These are phyloP conservation scores for Acanthisitta chloris DNA, from an alignment of 2,113 vertebrate genomes.

Conservation along the genomic window DNA sequence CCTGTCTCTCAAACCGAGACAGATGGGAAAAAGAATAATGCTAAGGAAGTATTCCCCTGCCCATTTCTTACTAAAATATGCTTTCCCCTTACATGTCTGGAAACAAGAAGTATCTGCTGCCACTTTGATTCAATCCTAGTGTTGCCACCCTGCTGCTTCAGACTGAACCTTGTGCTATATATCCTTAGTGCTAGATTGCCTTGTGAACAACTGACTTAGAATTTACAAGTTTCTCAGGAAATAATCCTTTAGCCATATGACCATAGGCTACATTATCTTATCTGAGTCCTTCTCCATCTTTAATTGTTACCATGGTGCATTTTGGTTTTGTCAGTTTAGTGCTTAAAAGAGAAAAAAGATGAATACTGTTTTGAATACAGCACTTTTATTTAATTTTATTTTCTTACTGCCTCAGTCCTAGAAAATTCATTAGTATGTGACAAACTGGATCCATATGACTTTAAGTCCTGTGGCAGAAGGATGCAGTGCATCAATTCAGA, in stretches of 20 bases:
- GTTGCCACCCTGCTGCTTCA: neutral
- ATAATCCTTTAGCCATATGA: neutral
- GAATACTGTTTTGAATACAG: neutral
- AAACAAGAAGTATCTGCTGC: neutral
- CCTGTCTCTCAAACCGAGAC: too few relatives aligned
- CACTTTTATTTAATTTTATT: neutral
- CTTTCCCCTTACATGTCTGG: neutral
- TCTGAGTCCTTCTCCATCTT: neutral
- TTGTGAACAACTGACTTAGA: neutral
- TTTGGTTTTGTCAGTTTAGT: neutral
- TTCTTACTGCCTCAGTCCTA: neutral
- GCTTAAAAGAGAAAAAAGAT: neutral
- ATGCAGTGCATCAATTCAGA: constrained; percentile 9
- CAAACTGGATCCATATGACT: neutral
- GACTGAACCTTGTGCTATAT: neutral
- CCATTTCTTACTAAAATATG: neutral
- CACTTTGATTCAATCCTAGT: neutral
- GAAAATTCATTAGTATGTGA: constrained; percentile 16
- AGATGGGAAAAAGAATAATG: neutral
- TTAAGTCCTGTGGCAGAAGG: neutral
- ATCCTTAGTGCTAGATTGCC: neutral
- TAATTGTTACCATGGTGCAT: neutral
- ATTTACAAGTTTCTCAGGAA: neutral
- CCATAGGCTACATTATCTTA: neutral
- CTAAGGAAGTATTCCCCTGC: neutral